These are phyloP conservation scores for Chionis minor DNA, from an alignment of 2,113 vertebrate species.

Conservation along the genomic window DNA sequence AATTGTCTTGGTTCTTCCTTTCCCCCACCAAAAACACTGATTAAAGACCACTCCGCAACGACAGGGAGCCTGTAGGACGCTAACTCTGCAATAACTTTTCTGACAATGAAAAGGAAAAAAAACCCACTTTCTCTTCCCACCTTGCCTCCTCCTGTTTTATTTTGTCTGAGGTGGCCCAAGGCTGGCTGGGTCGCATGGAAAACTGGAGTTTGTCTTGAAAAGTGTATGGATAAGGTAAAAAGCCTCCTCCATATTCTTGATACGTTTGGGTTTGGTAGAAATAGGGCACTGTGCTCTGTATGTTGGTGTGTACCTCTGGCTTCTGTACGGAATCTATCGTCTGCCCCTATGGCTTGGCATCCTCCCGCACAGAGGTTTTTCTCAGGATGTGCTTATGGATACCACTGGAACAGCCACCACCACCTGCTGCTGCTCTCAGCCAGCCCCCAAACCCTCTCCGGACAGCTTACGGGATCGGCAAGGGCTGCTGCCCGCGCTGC, in stretches of 20 bases:
- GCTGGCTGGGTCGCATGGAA: background rate
- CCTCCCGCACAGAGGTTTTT: rapidly evolving
- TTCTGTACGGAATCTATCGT: background rate
- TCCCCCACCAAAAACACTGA: background rate
- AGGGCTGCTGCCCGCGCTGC: background rate
- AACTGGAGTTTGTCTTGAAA: background rate
- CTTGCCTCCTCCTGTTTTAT: background rate
- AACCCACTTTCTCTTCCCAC: background rate
- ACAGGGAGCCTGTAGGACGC: background rate
- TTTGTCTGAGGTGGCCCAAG: background rate
- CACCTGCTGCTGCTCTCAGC: background rate
- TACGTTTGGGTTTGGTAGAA: background rate
- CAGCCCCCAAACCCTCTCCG: background rate
- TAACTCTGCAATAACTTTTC: background rate
- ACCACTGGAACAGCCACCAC: background rate
- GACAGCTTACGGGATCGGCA: rapidly evolving
- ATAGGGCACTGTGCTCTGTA: rapidly evolving
- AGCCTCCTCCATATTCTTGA: rapidly evolving
- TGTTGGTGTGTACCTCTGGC: background rate
- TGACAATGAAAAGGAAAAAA: background rate
- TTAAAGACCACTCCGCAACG: background rate
- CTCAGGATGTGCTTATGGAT: background rate
- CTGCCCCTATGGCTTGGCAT: rapidly evolving
- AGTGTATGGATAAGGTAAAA: background rate
- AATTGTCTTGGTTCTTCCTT: background rate